Evolutionary conservation across 2,888 invertebrate genomes (phyloP), one percentile per base, ranked within the genome.

Genomic region (Drosophila prostipennis): DNA sequence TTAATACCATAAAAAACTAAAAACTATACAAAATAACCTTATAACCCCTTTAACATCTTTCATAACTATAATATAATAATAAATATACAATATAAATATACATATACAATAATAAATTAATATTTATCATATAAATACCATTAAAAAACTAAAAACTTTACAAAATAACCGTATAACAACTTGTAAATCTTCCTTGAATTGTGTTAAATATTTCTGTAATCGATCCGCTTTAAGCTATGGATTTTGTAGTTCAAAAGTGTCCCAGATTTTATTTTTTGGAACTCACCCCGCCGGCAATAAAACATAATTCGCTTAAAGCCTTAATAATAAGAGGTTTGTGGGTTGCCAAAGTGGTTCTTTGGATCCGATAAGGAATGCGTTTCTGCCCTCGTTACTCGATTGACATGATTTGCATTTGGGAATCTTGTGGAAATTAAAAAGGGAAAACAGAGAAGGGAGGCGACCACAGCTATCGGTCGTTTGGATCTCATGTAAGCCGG

Each of bases 331-430:
- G 29, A 16, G 39, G 13, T 14, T 14, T 48, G 29, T 16, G 29
- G 37, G 37, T 6, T 16, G 26, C 51, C 45, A 51, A 51, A 51
- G 64, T 63, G 43, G 10, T 11, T 52, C 46, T 34, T 14, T n/a
- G 11, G 13, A 40, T 65, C 46, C 34, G 65, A 53, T 53, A 65
- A 65, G 65, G 14, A 51, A 13, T 40, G 39, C 29, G 26, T 7
- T 11, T 26, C 13, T 16, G 36, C 19, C 42, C 43, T 29, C 68
- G 23, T 36, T 53, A 52, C 34, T 57, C 58, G 39, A 40, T 51
- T 55, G 51, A 70, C 58, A 53, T 54, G 52, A 72, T 72, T 72
- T 72, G 72, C 72, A 72, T 72, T 72, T 45, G 46, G 37, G 52
- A 64, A 72, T 72, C 63, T 49, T 49, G 29, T 51, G 61, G 39